These are phyloP conservation scores for Thymelicus sylvestris DNA, from an alignment of 2,888 invertebrate species.

Conservation along the genomic window DNA sequence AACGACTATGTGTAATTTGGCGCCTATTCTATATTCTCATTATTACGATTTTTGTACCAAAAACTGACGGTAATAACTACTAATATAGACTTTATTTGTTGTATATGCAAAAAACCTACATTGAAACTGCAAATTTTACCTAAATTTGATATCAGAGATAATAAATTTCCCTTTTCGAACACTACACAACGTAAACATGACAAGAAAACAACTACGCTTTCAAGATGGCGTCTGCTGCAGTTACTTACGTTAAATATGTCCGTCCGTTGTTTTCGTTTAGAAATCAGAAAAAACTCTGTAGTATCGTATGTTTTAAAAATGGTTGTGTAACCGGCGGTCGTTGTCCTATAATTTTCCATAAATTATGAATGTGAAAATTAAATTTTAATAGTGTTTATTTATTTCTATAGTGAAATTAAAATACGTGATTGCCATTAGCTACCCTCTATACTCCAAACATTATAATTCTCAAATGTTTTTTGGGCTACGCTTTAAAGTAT, in stretches of 20 bases:
- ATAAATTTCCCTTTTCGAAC: conserved; percentile 74
- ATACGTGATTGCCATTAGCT: too few species aligned
- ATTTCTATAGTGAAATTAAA: too few species aligned
- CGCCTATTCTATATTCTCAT: conserved; percentile 69
- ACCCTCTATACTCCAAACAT: too few species aligned
- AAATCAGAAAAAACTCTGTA: conserved; percentile 30
- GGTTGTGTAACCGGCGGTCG: too few species aligned
- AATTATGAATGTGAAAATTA: too few species aligned
- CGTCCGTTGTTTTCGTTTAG: conserved; percentile 52
- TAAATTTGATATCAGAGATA: conserved; percentile 54
- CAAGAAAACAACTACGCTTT: conserved; percentile 84
- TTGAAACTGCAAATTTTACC: conserved; percentile 50
- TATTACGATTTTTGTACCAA: conserved; percentile 1
- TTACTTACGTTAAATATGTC: conserved; percentile 7
- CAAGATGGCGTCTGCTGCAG: conserved; percentile 73
- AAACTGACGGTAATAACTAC: not conserved
- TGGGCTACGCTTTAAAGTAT: too few species aligned
- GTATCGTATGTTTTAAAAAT: too few species aligned
- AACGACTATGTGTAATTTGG: conserved; percentile 70
- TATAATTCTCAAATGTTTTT: too few species aligned
- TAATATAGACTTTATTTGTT: conserved; percentile 1
- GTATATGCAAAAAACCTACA: conserved; percentile 3
- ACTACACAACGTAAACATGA: conserved; percentile 85
- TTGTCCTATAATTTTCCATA: too few species aligned
- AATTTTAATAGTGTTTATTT: too few species aligned